Evolutionary conservation across 2,888 invertebrate species (phyloP).

Genomic region (Ditylenchus weischeri): DNA sequence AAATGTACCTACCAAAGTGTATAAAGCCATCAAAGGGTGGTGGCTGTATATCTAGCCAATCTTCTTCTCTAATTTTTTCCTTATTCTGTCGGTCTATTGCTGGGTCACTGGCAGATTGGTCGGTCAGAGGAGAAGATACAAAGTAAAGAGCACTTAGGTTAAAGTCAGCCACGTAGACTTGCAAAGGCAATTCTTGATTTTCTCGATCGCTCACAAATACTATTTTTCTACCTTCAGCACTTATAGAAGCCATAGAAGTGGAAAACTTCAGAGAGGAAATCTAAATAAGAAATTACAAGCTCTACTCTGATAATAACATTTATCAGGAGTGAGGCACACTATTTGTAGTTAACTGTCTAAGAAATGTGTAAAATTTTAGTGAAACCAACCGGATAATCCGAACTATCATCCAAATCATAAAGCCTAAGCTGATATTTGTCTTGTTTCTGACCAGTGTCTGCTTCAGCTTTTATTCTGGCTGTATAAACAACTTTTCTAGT

Average conservation of each 20-base stretch:
- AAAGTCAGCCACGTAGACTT: slow-evolving; percentile 7
- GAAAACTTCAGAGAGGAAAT: background rate
- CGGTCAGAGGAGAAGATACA: background rate
- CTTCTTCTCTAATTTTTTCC: no score
- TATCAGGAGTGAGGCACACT: no score
- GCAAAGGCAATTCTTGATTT: background rate
- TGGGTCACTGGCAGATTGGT: background rate
- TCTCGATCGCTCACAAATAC: slow-evolving; percentile 6
- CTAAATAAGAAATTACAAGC: background rate
- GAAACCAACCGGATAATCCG: slow-evolving; percentile 1
- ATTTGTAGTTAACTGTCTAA: no score
- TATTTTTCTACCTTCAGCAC: slow-evolving; percentile 2
- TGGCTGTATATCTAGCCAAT: no score
- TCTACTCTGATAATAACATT: no score
- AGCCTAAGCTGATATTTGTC: slow-evolving; percentile 1
- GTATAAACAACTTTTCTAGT: background rate
- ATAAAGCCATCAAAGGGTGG: no score
- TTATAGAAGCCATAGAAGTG: background rate
- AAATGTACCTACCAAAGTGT: no score
- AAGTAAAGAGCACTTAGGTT: background rate
- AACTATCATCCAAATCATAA: background rate
- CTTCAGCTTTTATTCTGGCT: background rate
- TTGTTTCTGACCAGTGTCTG: no score
- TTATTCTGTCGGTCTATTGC: no score
- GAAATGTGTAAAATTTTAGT: background rate